Evolutionary conservation across 2,113 vertebrate species (phyloP).

Genomic region (Riparia riparia): DNA sequence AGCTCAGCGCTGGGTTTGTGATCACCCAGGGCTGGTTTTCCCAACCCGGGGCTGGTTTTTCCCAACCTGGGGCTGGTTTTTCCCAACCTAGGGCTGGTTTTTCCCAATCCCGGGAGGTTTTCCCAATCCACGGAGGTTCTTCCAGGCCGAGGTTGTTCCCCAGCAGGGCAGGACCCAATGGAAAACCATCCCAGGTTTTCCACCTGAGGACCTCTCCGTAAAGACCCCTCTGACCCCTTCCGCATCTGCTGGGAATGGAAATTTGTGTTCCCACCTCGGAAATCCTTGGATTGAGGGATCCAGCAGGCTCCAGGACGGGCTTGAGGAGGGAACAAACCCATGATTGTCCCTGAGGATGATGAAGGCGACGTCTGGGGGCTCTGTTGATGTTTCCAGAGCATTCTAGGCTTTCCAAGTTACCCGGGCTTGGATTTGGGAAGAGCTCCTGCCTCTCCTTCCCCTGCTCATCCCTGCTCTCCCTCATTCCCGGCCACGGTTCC

Average conservation of each 20-base stretch:
- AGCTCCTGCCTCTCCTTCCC: not conserved
- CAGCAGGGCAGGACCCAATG: not conserved
- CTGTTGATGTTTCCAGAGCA: rapidly evolving
- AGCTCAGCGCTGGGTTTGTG: no score
- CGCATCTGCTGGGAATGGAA: not conserved
- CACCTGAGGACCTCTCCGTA: rapidly evolving
- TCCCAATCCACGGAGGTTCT: no score
- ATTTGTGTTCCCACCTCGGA: rapidly evolving
- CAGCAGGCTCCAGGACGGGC: rapidly evolving
- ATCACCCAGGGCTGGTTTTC: not conserved
- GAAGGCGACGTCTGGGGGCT: not conserved
- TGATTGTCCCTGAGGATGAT: not conserved
- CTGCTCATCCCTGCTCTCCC: no score
- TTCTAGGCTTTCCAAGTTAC: not conserved
- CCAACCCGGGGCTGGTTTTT: not conserved
- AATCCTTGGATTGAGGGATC: not conserved
- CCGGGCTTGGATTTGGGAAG: not conserved
- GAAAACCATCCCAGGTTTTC: rapidly evolving
- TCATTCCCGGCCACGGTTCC: no score
- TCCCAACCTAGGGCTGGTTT: no score
- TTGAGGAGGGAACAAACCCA: no score
- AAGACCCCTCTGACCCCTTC: not conserved
- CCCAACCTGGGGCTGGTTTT: no score
- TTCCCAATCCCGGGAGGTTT: no score
- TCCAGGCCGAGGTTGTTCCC: not conserved